Evolutionary conservation across 2,113 vertebrate species (phyloP), one percentile per base, ranked within the genome.

Genomic region (Datnioides undecimradiatus): DNA sequence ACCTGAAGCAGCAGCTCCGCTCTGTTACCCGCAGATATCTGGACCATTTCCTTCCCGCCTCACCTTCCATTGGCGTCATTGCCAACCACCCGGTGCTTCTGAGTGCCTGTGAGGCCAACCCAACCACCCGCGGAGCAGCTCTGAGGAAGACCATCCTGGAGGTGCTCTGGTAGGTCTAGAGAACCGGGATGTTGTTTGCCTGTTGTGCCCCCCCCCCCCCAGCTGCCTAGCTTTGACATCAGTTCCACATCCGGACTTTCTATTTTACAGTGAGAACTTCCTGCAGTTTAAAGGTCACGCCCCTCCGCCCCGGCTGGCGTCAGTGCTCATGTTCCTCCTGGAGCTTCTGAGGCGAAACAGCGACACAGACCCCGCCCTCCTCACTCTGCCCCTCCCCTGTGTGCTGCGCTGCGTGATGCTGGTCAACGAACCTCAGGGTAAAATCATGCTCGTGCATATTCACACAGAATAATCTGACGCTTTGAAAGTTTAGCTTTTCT

Each of bases 391-490:
- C 0, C 96, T 99, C 36, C 95, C 96, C 0, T 83, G 91, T 0
- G 74, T 97, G 66, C 88, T 99, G 85, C 97, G 96, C 77, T 97
- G 96, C 77, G 45, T 98, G 84, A 84, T 98, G 55, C 87, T 99
- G 82, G 95, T 98, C 93, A 97, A 90, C 49, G 98, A 99, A 72
- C 91, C 88, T 2, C 97, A 97, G 89, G 97, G 98, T 99, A 75
- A 91, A 93, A 64, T n/a, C 33, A 63, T 2, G 65, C 46, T 64
- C 17, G 13, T 14, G n/a, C 29, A 55, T 5, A 29, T 10, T 29
- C 48, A 66, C 13, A 31, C 11, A 34, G 34, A 38, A 48, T 51
- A 33, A 49, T 69, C 33, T 13, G 16, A 29, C 29, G 14, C 3
- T 75, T 14, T 6, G 4, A 2, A 17, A 21, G 21, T 6, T 46